Base-by-base conservation (phyloP, 2,113 vertebrate species). In the Hemicordylus capensis region DNA sequence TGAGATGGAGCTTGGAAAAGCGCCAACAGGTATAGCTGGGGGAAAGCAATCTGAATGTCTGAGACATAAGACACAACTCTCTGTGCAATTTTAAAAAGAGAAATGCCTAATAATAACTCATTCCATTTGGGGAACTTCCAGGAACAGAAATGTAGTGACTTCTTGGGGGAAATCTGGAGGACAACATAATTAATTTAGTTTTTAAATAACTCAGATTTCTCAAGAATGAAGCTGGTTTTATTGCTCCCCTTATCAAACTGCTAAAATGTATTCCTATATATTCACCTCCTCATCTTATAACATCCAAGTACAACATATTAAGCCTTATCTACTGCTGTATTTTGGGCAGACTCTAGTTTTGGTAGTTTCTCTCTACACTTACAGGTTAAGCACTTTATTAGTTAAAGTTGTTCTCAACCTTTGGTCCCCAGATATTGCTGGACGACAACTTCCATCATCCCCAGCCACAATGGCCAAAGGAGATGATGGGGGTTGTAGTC, bases 1-100 rank as follows among this genome's bases (percentile, higher is more conserved):
- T 31, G 12, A 39, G 81, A 76, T 6, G 4, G 12, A 81, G 84
- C 17, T 85, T 88, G 74, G 58, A 37, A 88, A 63, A 84, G 83
- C 42, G 66, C 44, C 74, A 88, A 46, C 8, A 20, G 84, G 72
- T 2, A 3, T 10, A 78, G 37, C 74, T 1, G 1, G 31, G 19
- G 34, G 3, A 8, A 85, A 28, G 81, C 1, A 39, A 78, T 37
- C 20, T 79, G 10, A 6, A 11, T 42, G 1, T 58, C 64, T n/a
- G n/a, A 84, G 7, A 82, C 26, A 73, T 37, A 51, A 8, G n/a
- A 75, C 8, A 80, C 19, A 44, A 86, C 81, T 63, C 26, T 3
- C 4, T 20, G 1, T 34, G 72, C 46, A 77, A 10, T 48, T 82
- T 81, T 84, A 4, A 54, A 80, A 87, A 87, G 44, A 85, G 64